Evolutionary conservation across 2,113 vertebrate genomes (phyloP).

Genomic region (Ailuropoda melanoleuca): DNA sequence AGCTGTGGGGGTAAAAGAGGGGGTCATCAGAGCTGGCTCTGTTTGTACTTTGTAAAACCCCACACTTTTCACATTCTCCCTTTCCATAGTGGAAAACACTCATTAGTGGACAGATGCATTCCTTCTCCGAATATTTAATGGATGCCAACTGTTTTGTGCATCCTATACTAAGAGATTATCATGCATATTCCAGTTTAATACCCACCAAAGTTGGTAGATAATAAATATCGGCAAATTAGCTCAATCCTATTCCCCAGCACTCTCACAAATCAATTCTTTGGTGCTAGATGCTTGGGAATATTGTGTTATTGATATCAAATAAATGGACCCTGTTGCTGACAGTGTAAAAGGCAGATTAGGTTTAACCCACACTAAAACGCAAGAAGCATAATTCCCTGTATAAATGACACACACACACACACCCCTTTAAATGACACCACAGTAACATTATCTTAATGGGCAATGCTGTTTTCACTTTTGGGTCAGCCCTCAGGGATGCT

Average conservation of each 20-base stretch:
- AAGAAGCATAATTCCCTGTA: not conserved
- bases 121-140: not conserved
- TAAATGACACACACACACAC: not conserved
- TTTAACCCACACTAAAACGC: not conserved
- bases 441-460: not conserved
- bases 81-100: not conserved
- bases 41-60: accelerated
- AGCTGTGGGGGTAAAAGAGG: not conserved
- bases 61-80: not conserved
- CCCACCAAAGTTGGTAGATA: not conserved
- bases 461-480: not conserved
- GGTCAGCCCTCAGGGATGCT: not conserved
- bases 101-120: not conserved
- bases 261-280: not conserved
- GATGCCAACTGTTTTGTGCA: not conserved
- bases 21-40: accelerated
- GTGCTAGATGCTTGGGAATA: not conserved
- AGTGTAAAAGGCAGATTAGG: not conserved
- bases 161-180: not conserved
- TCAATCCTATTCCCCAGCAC: not conserved
- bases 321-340: not conserved
- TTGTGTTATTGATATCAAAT: too few relatives aligned
- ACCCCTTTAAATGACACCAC: not conserved
- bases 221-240: not conserved
- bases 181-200: not conserved